Conservation (phyloP, 2,888 invertebrate genomes). For the Boloria euphrosyne region DNA sequence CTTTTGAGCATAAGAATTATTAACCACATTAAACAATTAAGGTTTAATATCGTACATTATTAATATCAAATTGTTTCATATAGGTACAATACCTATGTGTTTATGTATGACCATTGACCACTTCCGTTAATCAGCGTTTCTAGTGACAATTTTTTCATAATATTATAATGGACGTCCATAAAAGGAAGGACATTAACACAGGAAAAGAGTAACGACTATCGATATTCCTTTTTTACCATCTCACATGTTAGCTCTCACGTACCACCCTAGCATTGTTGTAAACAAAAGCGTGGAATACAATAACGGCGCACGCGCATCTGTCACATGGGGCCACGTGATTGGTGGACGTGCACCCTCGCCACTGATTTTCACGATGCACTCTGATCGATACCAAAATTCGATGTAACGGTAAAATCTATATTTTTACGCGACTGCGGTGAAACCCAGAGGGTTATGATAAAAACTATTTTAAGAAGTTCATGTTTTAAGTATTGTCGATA, state of each 20-base stretch:
- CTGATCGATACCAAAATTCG: constrained; percentile 70
- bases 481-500: too few relatives aligned
- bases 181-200: constrained; percentile 14
- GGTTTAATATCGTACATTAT: too few relatives aligned
- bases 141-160: neutral
- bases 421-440: neutral
- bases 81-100: too few relatives aligned
- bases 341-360: constrained; percentile 66
- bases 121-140: too few relatives aligned
- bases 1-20: too few relatives aligned
- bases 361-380: constrained; percentile 71
- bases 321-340: constrained; percentile 55
- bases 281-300: constrained; percentile 68
- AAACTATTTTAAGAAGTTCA: too few relatives aligned
- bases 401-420: constrained; percentile 58
- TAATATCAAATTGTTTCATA: too few relatives aligned
- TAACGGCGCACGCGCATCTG: constrained; percentile 73
- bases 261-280: constrained; percentile 59
- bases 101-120: too few relatives aligned
- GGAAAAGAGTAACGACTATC: constrained; percentile 33
- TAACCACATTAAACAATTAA: too few relatives aligned
- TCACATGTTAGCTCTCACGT: constrained; percentile 69
- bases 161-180: neutral
- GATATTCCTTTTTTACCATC: constrained; percentile 33
- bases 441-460: too few relatives aligned